Evolutionary conservation across 2,888 invertebrate genomes (phyloP), one percentile per base, ranked within the genome.

Genomic region (Ochropleura plecta): DNA sequence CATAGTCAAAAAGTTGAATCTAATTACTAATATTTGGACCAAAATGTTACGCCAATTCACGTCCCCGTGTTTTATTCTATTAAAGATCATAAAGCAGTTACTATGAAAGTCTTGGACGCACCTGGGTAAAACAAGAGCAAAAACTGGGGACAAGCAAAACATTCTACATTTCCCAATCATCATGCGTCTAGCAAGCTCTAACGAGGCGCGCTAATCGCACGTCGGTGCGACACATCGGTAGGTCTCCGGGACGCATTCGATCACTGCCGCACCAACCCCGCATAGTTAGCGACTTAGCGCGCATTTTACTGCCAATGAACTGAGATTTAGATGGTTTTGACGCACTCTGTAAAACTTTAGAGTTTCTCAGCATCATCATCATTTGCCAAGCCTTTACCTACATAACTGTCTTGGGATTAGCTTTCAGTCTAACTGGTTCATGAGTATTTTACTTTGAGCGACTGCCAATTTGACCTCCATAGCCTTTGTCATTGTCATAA

Each of bases 131-230:
- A 48, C 40, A 20, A 48, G 18, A 14, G 44, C 16, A 69, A 69
- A 42, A 68, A 68, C 30, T 12, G 8, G 2, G 55, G n/a, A n/a
- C 71, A 40, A 51, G 16, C 20, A 59, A 48, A 51, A 16, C 42
- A 65, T 16, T 7, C 20, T 42, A 70, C 14, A 46, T 46, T 55
- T 65, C 5, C 40, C 60, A 79, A 59, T 55, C 44, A 65, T 20
- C 78, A 69, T 83, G 70, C 67, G 40, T 75, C 75, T 53, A 60
- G 68, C 55, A 20, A 20, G 66, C 70, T 40, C 79, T 84, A 84
- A 84, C 84, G 75, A 84, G 82, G 69, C 70, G 55, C 67, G 74
- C 77, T 84, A 84, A 84, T 84, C 82, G 79, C 60, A 60, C 75
- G 78, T 72, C 53, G 16, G 0, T 40, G 20, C 82, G 69, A 67